These are phyloP conservation scores for Sarcophaga carnaria DNA, from an alignment of 2,888 invertebrate genomes.

Conservation along the genomic window DNA sequence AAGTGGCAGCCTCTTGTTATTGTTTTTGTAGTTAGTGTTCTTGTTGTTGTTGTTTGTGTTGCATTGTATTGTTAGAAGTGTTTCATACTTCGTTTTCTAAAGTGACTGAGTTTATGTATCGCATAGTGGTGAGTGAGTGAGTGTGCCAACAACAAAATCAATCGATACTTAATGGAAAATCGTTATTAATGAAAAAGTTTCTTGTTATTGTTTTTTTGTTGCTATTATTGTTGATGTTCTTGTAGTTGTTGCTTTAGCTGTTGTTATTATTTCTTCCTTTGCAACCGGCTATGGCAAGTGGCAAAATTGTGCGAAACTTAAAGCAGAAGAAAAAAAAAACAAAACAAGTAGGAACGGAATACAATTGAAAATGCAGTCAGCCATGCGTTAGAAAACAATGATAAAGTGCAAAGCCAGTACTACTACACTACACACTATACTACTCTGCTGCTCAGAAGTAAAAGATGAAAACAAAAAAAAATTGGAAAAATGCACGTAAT, in stretches of 20 bases:
- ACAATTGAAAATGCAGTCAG: slow-evolving; percentile 77
- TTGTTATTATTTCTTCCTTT: neutral
- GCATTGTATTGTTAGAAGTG: slow-evolving; percentile 62
- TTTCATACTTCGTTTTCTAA: slow-evolving; percentile 62
- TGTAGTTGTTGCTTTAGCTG: neutral
- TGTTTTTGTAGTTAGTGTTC: slow-evolving; percentile 38
- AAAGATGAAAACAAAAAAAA: slow-evolving; percentile 1
- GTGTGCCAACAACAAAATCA: slow-evolving; percentile 78
- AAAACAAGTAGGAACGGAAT: slow-evolving; percentile 66
- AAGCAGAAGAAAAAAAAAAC: slow-evolving; percentile 6
- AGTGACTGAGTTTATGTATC: slow-evolving; percentile 60
- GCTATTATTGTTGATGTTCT: slow-evolving; percentile 27
- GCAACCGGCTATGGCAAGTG: slow-evolving; percentile 37
- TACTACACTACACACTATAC: neutral
- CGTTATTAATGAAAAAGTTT: slow-evolving; percentile 82
- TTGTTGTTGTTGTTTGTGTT: slow-evolving; percentile 45
- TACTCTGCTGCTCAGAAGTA: neutral
- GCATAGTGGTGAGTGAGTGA: slow-evolving; percentile 18
- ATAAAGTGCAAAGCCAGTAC: slow-evolving; percentile 75
- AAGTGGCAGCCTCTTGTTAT: slow-evolving; percentile 31
- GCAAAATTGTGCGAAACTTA: slow-evolving; percentile 63
- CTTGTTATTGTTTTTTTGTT: slow-evolving; percentile 37
- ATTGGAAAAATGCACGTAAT: slow-evolving; percentile 60
- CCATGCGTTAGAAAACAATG: slow-evolving; percentile 78
- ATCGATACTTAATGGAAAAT: slow-evolving; percentile 82